Percentiles rank a stretch among this genome's conserved stretches.
phyloP scores from a whole-genome alignment of 1,140 invertebrate species.

The Ctenoplectra terminalis region DNA sequence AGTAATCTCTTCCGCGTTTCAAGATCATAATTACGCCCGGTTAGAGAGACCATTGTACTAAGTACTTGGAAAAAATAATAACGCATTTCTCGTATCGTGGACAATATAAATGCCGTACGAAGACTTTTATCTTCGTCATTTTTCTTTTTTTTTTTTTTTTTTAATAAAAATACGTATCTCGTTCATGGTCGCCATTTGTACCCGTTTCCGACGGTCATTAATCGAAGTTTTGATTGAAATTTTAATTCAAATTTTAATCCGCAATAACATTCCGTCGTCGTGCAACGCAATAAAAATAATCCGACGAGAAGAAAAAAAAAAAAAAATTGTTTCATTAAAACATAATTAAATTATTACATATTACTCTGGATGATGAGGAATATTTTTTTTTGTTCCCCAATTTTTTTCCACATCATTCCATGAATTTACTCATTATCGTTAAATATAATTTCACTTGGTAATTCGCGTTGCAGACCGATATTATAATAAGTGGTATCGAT shows the following conservation, averaged over 20 bases:
- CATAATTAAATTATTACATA: no score
- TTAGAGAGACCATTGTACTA: not conserved
- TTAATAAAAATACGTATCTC: no score
- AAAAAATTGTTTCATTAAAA: no score
- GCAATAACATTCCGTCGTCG: no score
- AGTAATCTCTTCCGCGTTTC: not conserved
- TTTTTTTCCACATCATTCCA: not conserved
- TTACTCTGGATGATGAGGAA: no score
- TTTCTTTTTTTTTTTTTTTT: not conserved
- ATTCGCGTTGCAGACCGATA: not conserved
- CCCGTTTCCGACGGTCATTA: not conserved
- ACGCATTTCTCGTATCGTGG: not conserved
- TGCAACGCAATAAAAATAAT: no score
- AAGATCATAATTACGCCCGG: not conserved
- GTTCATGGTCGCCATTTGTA: not conserved
- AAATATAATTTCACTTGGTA: not conserved
- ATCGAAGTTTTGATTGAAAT: no score
- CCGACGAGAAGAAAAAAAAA: no score
- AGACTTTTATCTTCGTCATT: slow-evolving; percentile 4
- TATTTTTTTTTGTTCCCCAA: not conserved
- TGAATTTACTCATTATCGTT: not conserved
- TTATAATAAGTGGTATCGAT: not conserved
- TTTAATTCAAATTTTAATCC: no score
- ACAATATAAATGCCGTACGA: not conserved
- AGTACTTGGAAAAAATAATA: not conserved